These are phyloP conservation scores for Bujurquina vittata DNA, from an alignment of 2,113 vertebrate genomes.

Conservation along the genomic window DNA sequence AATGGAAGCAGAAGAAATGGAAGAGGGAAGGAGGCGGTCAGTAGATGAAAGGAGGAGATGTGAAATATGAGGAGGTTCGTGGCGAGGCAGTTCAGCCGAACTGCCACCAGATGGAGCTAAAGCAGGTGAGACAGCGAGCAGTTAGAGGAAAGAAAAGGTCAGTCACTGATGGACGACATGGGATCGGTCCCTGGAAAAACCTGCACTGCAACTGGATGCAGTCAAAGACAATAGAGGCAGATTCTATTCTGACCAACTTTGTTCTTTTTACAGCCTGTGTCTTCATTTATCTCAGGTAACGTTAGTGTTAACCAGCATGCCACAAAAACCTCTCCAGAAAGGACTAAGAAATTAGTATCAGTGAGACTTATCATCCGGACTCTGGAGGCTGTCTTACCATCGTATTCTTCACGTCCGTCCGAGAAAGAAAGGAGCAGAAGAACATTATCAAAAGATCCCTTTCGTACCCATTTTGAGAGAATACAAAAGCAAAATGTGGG, in stretches of 20 bases:
- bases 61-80: constrained; percentile 35
- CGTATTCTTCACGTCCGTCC: constrained; percentile 80
- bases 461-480: constrained; percentile 67
- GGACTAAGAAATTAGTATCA: constrained; percentile 69
- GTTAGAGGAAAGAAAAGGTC: constrained; percentile 45
- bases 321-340: constrained; percentile 26
- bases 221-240: constrained; percentile 11
- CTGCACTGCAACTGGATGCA: constrained; percentile 9
- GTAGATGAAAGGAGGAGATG: constrained; percentile 8
- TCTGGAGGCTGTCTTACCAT: constrained; percentile 85
- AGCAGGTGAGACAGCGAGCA: constrained; percentile 54
- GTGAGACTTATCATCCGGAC: constrained; percentile 38
- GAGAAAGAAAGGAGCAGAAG: constrained; percentile 78
- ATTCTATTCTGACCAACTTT: background rate
- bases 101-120: constrained; percentile 55
- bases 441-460: constrained; percentile 72
- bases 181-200: background rate
- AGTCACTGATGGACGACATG: constrained; percentile 39
- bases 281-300: background rate
- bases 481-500: constrained; percentile 53
- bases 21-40: constrained; percentile 18
- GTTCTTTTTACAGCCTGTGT: background rate
- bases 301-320: constrained; percentile 70
- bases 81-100: constrained; percentile 3
- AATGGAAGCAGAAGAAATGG: constrained; percentile 50